Conservation (phyloP, 1,140 invertebrate species). For the Papilio helenus region DNA sequence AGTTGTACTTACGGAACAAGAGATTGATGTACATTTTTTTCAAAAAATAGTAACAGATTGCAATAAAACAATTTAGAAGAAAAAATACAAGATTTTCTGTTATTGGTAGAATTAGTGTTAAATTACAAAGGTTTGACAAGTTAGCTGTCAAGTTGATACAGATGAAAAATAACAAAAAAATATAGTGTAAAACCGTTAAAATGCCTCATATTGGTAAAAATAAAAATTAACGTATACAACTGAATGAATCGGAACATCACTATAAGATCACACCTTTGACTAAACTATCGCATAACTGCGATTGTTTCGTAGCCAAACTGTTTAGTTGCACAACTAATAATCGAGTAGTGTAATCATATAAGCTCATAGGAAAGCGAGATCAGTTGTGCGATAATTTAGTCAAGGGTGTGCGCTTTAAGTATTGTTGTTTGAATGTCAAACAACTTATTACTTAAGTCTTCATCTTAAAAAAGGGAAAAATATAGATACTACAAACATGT, state of each 20-base stretch:
- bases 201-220: background rate
- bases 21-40: slow-evolving; percentile 26
- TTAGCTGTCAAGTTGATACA: background rate
- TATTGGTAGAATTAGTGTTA: background rate
- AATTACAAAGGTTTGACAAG: background rate
- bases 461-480: background rate
- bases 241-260: background rate
- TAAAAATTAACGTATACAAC: background rate
- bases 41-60: background rate
- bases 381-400: too few species aligned
- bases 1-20: slow-evolving; percentile 35
- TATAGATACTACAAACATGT: background rate
- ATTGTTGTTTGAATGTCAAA: background rate
- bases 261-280: too few species aligned
- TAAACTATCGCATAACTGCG: too few species aligned
- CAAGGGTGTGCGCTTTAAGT: too few species aligned
- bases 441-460: background rate
- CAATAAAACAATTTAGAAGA: background rate
- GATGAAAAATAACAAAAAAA: too few species aligned
- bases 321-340: background rate
- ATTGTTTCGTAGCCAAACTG: background rate
- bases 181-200: too few species aligned
- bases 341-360: too few species aligned
- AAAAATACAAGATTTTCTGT: background rate
- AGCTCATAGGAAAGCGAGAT: too few species aligned